phyloP scores from a whole-genome alignment of 2,113 vertebrate genomes.

The Prietella phreatophila region DNA sequence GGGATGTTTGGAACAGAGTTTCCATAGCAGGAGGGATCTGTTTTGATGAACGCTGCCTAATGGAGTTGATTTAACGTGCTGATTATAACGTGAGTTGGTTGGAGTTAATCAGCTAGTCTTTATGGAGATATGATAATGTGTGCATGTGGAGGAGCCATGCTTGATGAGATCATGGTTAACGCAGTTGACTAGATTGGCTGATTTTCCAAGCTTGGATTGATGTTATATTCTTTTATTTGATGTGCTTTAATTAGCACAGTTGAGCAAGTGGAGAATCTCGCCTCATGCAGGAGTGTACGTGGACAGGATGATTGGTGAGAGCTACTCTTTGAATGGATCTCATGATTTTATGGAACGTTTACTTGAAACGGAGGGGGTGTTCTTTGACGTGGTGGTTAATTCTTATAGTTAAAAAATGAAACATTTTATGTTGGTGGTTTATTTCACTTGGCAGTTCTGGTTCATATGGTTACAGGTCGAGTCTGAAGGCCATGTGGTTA shows the following conservation, averaged over 20 bases:
- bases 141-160: conserved; percentile 39
- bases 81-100: conserved; percentile 37
- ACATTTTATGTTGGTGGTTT: no score
- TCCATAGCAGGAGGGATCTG: conserved; percentile 43
- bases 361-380: not conserved
- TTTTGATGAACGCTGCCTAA: conserved; percentile 48
- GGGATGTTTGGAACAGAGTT: conserved; percentile 35
- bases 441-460: not conserved
- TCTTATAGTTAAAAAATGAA: conserved; percentile 16
- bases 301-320: conserved; percentile 28
- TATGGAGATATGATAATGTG: conserved; percentile 56
- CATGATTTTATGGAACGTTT: conserved; percentile 11
- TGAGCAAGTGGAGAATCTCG: conserved; percentile 34
- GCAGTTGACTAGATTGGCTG: conserved; percentile 45
- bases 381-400: conserved; percentile 21
- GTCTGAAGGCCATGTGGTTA: conserved; percentile 20
- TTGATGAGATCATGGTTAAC: conserved; percentile 55
- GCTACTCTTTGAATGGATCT: conserved; percentile 18
- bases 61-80: conserved; percentile 48
- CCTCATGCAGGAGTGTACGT: conserved; percentile 26
- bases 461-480: not conserved
- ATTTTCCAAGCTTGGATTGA: conserved; percentile 46
- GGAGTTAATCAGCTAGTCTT: conserved; percentile 55
- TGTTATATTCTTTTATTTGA: conserved; percentile 45
- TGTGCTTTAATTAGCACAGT: conserved; percentile 47